A percentile compares a stretch with the other conserved stretches of the same genome.
Conservation (phyloP, 2,113 vertebrate species). For the Corydoras sp. region DNA sequence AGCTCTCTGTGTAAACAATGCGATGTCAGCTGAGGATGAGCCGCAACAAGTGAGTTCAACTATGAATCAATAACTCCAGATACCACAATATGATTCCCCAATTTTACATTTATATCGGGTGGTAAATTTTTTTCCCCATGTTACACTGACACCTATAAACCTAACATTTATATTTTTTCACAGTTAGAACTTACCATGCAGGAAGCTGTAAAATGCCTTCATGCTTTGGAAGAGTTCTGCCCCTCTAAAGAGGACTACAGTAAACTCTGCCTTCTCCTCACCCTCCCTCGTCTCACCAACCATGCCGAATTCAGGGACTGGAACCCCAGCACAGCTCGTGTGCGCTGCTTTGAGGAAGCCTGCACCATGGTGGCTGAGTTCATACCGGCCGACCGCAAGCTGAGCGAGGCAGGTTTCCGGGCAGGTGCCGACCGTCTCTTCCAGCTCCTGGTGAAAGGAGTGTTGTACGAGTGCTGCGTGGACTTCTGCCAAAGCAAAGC, state of each 20-base stretch:
- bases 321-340: constrained; percentile 94
- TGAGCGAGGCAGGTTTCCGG: constrained; percentile 95
- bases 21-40: constrained; percentile 91
- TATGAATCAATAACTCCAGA: too few species aligned
- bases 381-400: constrained; percentile 91
- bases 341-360: constrained; percentile 93
- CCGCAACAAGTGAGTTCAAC: constrained; percentile 84
- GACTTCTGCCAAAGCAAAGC: constrained; percentile 98
- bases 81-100: too few species aligned
- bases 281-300: constrained; percentile 89
- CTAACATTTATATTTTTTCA: not conserved
- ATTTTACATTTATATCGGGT: too few species aligned
- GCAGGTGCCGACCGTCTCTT: constrained; percentile 90
- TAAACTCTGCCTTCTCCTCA: constrained; percentile 91
- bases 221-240: constrained; percentile 85
- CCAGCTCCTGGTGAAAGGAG: constrained; percentile 93
- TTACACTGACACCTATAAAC: too few species aligned
- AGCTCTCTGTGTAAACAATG: constrained; percentile 96
- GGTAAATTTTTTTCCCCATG: too few species aligned
- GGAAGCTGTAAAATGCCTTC: constrained; percentile 90
- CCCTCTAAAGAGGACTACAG: constrained; percentile 95
- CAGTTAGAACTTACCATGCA: constrained; percentile 94
- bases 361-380: constrained; percentile 96
- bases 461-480: constrained; percentile 94
- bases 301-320: constrained; percentile 97